phyloP scores from a whole-genome alignment of 2,113 vertebrate genomes.

The Procavia capensis region DNA sequence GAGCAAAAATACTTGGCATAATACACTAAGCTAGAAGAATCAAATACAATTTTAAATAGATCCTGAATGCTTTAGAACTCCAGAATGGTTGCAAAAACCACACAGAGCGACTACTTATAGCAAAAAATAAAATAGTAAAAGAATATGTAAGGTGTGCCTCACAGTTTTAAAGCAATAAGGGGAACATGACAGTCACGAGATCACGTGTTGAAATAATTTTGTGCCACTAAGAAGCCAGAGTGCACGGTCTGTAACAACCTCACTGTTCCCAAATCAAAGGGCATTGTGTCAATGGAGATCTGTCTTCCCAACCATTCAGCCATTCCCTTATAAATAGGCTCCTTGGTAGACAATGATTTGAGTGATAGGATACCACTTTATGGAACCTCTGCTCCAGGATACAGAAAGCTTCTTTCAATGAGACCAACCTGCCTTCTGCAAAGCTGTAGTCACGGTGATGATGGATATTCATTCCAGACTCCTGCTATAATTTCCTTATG shows the following conservation, averaged over 20 bases:
- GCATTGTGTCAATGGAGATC: not conserved
- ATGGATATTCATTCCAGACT: not conserved
- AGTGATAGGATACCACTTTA: not conserved
- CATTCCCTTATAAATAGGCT: not conserved
- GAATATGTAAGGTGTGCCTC: not conserved
- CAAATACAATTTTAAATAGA: conserved; percentile 41
- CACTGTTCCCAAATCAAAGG: not conserved
- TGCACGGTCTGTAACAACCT: not conserved
- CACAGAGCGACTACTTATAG: not conserved
- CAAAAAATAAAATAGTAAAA: not conserved
- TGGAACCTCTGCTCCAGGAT: not conserved
- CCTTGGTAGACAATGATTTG: not conserved
- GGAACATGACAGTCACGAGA: not conserved
- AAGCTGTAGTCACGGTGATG: not conserved
- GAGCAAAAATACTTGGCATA: conserved; percentile 53
- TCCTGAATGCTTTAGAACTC: not conserved
- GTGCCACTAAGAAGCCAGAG: not conserved
- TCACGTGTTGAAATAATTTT: not conserved
- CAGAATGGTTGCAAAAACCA: conserved; percentile 30
- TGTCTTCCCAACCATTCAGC: not conserved
- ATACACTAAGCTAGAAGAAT: conserved; percentile 45
- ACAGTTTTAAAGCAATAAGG: not conserved
- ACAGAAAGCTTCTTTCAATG: not conserved
- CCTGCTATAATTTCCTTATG: not conserved
- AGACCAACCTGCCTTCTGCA: not conserved